Base-by-base conservation (phyloP, 2,113 vertebrate species). In the Aramus guarauna region DNA sequence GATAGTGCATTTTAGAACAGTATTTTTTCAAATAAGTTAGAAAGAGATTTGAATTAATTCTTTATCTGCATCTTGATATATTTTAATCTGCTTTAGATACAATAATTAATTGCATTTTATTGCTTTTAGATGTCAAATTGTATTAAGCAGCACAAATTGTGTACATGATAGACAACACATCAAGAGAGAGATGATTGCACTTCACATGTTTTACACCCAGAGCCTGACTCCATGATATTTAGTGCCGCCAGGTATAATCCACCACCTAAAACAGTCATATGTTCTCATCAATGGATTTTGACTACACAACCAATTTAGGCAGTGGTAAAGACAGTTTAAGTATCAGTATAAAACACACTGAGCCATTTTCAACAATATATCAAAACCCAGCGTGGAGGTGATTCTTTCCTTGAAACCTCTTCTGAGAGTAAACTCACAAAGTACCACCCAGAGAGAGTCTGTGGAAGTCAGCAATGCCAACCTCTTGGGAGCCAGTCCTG, bases 401-500 rank as follows among this genome's bases (percentile, higher is more conserved):
- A 80, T 52, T 58, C 17, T 58, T 85, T 41, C 62, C 29, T 30
- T 9, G 16, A 76, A 64, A 60, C 23, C 47, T 73, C 41, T 53
- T 47, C 43, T 1, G 3, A 67, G 18, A 34, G 15, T 11, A 50
- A 73, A 26, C 29, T 81, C 37, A 39, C 17, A 14, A 48, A 21
- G 27, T 17, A 20, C n/a, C 47, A 52, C n/a, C 4, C 29, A 7
- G 36, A 71, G 11, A 23, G 24, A 32, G 16, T 26, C 30, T 6
- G 6, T 26, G 39, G 67, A 32, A 84, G 24, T 16, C 18, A n/a
- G 22, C 55, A 47, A 48, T 66, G 36, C 19, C 36, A n/a, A 3
- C 18, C 15, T 41, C 18, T 37, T 0, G 1, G 37, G 13, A 63
- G 18, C 34, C 56, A 34, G 13, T 16, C 62, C 50, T 12, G 0